These are phyloP conservation scores for Actinopyga echinites DNA, from an alignment of 53 echinoderm and acorn worm genomes.

Conservation along the genomic window DNA sequence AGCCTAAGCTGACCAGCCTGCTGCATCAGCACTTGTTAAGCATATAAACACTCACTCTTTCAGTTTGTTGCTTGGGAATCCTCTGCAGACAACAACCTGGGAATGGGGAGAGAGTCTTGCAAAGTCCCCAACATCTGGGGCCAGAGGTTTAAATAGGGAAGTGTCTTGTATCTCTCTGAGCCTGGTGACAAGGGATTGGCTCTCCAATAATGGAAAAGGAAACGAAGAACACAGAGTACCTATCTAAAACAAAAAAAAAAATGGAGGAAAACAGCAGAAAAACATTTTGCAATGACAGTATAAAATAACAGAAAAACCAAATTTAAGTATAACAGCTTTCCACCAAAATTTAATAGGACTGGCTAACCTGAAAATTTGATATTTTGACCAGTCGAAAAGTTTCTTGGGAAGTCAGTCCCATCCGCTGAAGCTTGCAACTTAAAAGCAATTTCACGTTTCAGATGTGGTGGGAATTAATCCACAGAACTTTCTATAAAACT, in stretches of 20 bases:
- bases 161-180: conserved; percentile 49
- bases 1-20: neutral
- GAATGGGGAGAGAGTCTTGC: conserved; percentile 54
- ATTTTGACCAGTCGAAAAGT: no score
- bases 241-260: conserved; percentile 46
- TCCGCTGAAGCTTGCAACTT: no score
- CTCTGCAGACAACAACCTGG: conserved; percentile 85
- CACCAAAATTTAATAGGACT: no score
- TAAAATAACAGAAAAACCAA: no score
- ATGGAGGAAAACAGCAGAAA: neutral
- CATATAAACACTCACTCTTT: conserved; percentile 55
- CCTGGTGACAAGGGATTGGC: conserved; percentile 58
- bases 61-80: conserved; percentile 61
- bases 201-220: conserved; percentile 73
- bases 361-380: no score
- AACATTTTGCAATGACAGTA: no score
- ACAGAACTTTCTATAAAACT: no score
- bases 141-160: conserved; percentile 65
- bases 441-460: no score
- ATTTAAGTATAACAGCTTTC: no score
- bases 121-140: conserved; percentile 62
- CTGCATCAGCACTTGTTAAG: neutral
- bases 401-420: no score
- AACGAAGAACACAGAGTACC: conserved; percentile 56
- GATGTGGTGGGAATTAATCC: no score